Conservation (phyloP, 37 sponge, comb jelly and placozoan genomes). For the Haliclona indistincta region DNA sequence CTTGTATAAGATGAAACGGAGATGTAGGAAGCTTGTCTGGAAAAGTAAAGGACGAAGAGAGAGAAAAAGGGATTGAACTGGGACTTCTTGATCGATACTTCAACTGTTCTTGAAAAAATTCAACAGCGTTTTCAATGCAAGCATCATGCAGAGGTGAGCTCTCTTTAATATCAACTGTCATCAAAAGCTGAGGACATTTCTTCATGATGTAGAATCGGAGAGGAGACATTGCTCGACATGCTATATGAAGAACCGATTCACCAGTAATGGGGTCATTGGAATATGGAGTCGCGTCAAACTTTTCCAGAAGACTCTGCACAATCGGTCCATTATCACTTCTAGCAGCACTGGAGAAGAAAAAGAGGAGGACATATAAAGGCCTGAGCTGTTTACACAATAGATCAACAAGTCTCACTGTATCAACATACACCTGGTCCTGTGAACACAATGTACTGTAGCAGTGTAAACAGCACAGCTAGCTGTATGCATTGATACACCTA, state of each 20-base stretch:
- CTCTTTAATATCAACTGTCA: conserved; percentile 27
- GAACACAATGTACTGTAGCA: too few species aligned
- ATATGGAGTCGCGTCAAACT: conserved; percentile 20
- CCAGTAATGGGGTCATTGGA: conserved; percentile 32
- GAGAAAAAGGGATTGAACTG: too few species aligned
- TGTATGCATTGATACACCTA: too few species aligned
- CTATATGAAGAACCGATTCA: conserved; percentile 62
- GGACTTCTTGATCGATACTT: neutral
- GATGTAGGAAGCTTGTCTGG: neutral
- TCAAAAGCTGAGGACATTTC: conserved; percentile 41
- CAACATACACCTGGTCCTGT: too few species aligned
- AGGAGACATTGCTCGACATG: conserved; percentile 35
- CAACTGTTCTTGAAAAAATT: conserved; percentile 24
- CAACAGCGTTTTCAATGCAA: conserved; percentile 52
- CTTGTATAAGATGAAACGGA: neutral
- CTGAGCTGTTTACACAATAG: too few species aligned
- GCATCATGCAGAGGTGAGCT: conserved; percentile 48
- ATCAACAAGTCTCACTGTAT: too few species aligned
- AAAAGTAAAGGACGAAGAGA: too few species aligned
- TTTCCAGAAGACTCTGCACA: conserved; percentile 27
- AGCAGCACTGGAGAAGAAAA: conserved; percentile 46
- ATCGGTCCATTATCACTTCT: conserved; percentile 36
- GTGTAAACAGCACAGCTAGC: too few species aligned
- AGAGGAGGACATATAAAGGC: neutral
- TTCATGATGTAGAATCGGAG: conserved; percentile 56